Percentiles rank a stretch among this genome's conserved stretches.
phyloP scores from a whole-genome alignment of 1,140 invertebrate species.

The Eueides isabella region DNA sequence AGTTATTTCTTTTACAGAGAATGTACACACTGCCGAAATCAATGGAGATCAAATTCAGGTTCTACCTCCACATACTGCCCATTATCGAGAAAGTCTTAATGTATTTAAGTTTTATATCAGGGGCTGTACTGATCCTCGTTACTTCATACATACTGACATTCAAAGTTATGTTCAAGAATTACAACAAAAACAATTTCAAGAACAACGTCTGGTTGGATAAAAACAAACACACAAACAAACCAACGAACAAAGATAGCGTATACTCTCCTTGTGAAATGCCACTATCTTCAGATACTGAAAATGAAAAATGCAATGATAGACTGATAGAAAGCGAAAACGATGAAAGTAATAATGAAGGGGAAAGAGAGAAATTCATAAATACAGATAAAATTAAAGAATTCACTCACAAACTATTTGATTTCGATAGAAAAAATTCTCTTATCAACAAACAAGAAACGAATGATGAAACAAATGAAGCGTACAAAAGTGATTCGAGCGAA shows the following conservation, averaged over 20 bases:
- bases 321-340: constrained; percentile 1
- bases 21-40: constrained; percentile 85
- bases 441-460: constrained; percentile 35
- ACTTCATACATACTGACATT: constrained; percentile 68
- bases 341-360: neutral
- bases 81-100: constrained; percentile 82
- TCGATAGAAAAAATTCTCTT: constrained; percentile 57
- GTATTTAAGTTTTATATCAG: constrained; percentile 84
- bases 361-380: constrained; percentile 51
- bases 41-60: constrained; percentile 85
- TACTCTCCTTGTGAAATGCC: constrained; percentile 74
- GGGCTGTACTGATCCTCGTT: constrained; percentile 54
- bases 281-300: constrained; percentile 52
- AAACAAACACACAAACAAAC: constrained; percentile 41
- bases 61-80: constrained; percentile 88
- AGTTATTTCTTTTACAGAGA: constrained; percentile 82
- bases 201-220: constrained; percentile 54
- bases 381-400: constrained; percentile 67
- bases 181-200: constrained; percentile 51
- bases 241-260: constrained; percentile 46
- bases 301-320: constrained; percentile 47
- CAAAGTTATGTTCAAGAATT: constrained; percentile 69
- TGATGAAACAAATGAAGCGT: constrained; percentile 50
- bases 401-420: constrained; percentile 59
- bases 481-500: constrained; percentile 57